Base-by-base conservation (phyloP, 2,797 vertebrate species). In the Diplodus puntazzo region DNA sequence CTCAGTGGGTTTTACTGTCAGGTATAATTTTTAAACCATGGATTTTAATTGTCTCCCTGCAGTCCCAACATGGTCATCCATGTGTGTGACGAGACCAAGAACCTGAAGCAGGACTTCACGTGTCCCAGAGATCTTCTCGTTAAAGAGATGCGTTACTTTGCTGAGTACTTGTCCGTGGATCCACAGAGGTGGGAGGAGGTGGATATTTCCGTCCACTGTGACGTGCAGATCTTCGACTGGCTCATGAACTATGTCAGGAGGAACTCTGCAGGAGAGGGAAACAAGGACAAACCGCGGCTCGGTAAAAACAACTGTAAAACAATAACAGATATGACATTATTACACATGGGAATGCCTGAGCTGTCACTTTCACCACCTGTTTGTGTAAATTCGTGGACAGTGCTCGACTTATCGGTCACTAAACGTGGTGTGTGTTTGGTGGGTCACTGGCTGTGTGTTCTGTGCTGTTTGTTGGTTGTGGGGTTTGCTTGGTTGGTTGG, bases 31-130 rank as follows among this genome's bases (percentile, higher is more conserved):
- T 27, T 1, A 52, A 52, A 17, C 5, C 13, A 5, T 46, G 10
- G 2, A 14, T 27, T 1, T 39, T 9, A 39, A 39, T 39, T 68
- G 14, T 42, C n/a, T 7, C 10, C 21, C 46, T 21, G 3, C 94
- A 98, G 98, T 91, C 97, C 96, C 11, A 97, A 97, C 87, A 98
- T 99, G 98, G 97, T 99, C 88, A 99, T 99, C 93, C 98, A 99
- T 5, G 98, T 99, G 77, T 99, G 98, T 0, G 98, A 99, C 1
- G 98, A 99, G 95, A 96, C 98, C 62, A 99, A 99, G 94, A 98
- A 97, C 92, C 94, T 99, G 82, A 98, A 97, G 91, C 97, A 98
- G 95, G 98, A 99, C 92, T 99, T 99, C 93, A 93, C 96, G 34
- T 99, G 98, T 80, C 97, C 97, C 70, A 95, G 98, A 85, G 97